Percentiles rank a stretch among this genome's conserved stretches.
phyloP scores from a whole-genome alignment of 2,888 invertebrate species.

The Yponomeuta cagnagella region DNA sequence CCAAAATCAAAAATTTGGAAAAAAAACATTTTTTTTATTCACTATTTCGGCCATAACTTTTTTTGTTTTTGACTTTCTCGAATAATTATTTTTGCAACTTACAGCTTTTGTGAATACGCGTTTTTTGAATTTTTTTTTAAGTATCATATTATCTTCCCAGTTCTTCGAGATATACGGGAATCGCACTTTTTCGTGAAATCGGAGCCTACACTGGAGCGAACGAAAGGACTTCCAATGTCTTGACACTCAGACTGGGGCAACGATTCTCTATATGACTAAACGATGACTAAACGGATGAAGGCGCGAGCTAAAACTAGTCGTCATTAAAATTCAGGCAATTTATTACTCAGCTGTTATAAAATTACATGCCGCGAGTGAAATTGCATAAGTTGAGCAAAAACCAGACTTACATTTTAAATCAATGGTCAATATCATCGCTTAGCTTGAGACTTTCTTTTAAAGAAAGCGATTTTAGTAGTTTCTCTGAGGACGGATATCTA shows the following conservation, averaged over 20 bases:
- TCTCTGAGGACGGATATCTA: neutral
- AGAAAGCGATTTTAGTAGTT: neutral
- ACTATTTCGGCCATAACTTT: no score
- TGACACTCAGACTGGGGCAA: neutral
- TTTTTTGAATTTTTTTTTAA: no score
- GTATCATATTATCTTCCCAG: no score
- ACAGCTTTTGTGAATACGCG: no score
- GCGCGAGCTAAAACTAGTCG: neutral
- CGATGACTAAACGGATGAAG: neutral
- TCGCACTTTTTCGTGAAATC: no score
- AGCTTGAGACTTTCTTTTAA: neutral
- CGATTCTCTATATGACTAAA: neutral
- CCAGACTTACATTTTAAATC: constrained; percentile 3
- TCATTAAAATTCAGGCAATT: neutral
- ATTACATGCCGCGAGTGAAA: neutral
- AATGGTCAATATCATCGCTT: neutral
- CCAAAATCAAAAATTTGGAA: no score
- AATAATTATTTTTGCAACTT: no score
- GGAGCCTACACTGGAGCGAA: no score
- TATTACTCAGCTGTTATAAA: constrained; percentile 1
- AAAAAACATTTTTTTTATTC: no score
- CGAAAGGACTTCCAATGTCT: no score
- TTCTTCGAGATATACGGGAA: no score
- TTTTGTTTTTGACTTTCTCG: no score
- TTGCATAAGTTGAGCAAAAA: neutral